Percentiles rank a stretch among this genome's conserved stretches.
Conservation (phyloP, 2,113 vertebrate species). For the Hemicordylus capensis region DNA sequence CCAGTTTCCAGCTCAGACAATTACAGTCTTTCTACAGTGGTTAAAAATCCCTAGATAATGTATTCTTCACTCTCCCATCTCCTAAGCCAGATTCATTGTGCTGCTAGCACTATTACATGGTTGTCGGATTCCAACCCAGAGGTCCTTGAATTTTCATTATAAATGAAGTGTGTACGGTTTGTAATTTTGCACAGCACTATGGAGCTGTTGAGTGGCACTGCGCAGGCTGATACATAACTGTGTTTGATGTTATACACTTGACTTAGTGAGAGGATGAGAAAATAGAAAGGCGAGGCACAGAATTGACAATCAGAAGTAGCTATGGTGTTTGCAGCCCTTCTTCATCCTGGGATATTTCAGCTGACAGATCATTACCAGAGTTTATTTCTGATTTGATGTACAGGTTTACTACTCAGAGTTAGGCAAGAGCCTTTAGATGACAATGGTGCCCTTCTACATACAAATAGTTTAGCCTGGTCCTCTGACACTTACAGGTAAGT, state of each 20-base stretch:
- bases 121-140: conserved; percentile 43
- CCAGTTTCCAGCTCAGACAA: conserved; percentile 51
- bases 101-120: background rate
- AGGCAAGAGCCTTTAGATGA: background rate
- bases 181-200: conserved; percentile 44
- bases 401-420: background rate
- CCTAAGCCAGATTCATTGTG: conserved; percentile 35
- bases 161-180: conserved; percentile 64
- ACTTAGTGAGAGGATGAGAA: conserved; percentile 35
- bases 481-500: too few species aligned
- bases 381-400: background rate
- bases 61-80: conserved; percentile 44
- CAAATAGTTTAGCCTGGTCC: background rate
- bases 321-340: background rate
- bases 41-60: conserved; percentile 52
- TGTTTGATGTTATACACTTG: conserved; percentile 46
- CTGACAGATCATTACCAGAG: background rate
- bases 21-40: conserved; percentile 53
- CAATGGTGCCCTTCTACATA: too few species aligned
- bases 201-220: conserved; percentile 30
- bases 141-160: conserved; percentile 54
- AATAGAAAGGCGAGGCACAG: conserved; percentile 7
- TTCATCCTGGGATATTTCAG: background rate
- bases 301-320: conserved; percentile 19
- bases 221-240: conserved; percentile 62